phyloP scores from a whole-genome alignment of 2,113 vertebrate species.

The Thamnophis sirtalis region DNA sequence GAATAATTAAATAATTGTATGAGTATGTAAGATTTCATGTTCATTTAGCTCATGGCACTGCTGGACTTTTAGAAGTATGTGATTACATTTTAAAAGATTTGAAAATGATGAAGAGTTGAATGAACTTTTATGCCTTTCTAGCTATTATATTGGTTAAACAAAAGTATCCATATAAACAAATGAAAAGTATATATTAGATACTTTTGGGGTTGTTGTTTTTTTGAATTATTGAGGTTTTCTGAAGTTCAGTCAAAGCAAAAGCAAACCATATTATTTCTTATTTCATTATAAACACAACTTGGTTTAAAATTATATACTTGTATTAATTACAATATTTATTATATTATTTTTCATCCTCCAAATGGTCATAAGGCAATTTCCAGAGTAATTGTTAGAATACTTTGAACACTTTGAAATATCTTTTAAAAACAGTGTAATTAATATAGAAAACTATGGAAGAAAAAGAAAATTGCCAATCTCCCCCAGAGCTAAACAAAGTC shows the following conservation, averaged over 20 bases:
- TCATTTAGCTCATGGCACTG: background rate
- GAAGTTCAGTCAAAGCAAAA: background rate
- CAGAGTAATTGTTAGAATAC: background rate
- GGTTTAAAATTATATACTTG: background rate
- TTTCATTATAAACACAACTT: background rate
- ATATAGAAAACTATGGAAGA: background rate
- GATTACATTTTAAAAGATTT: background rate
- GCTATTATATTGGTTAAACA: background rate
- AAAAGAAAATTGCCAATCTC: background rate
- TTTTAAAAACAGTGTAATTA: background rate
- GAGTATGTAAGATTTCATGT: background rate
- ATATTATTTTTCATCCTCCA: background rate
- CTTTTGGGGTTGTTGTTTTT: background rate
- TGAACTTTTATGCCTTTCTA: background rate
- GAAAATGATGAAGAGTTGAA: accelerated
- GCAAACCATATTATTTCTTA: background rate
- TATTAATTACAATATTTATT: background rate
- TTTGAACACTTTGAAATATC: background rate
- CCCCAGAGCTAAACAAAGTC: background rate
- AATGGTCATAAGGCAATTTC: background rate
- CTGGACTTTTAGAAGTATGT: background rate
- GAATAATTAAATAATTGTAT: slow-evolving; percentile 57
- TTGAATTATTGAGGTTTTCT: background rate
- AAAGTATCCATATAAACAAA: background rate
- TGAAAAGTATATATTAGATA: background rate